Conservation (phyloP, 2,797 vertebrate species). For the Salarias fasciatus region DNA sequence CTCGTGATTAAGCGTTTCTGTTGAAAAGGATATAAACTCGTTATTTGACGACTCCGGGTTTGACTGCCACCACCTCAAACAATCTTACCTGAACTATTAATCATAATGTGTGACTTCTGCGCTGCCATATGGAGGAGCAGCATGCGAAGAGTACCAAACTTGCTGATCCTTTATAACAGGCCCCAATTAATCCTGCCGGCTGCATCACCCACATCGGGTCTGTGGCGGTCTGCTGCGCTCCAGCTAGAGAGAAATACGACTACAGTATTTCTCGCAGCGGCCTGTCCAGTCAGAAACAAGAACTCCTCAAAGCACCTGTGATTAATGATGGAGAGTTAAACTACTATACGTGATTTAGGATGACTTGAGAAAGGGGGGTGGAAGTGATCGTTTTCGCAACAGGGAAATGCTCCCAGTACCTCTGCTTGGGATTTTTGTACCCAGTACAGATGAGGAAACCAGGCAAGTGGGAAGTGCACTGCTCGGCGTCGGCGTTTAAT, state of each 20-base stretch:
- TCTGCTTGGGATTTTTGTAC: background rate
- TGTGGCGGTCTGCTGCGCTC: conserved; percentile 85
- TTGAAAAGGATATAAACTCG: conserved; percentile 22
- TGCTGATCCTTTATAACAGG: conserved; percentile 95
- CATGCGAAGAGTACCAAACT: conserved; percentile 92
- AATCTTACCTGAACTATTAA: conserved; percentile 84
- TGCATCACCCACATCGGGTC: conserved; percentile 90
- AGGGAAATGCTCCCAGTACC: background rate
- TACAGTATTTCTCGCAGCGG: conserved; percentile 90
- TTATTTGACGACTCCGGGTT: conserved; percentile 48
- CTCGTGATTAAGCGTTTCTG: conserved; percentile 30
- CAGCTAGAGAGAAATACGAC: conserved; percentile 64
- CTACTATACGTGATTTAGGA: conserved; percentile 73
- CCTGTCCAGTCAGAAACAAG: conserved; percentile 90
- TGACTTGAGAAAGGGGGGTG: conserved; percentile 28
- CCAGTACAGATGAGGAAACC: background rate
- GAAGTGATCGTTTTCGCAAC: conserved; percentile 14
- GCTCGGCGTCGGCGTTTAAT: background rate
- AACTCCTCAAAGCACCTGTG: conserved; percentile 88
- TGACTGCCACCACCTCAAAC: conserved; percentile 61
- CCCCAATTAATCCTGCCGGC: conserved; percentile 94
- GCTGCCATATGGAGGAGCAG: conserved; percentile 96
- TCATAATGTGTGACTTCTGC: conserved; percentile 92
- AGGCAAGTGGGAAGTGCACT: background rate
- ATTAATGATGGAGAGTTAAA: conserved; percentile 90